Percentiles rank a stretch among this genome's conserved stretches.
phyloP scores from a whole-genome alignment of 2,797 vertebrate genomes.

The Cossypha caffra region DNA sequence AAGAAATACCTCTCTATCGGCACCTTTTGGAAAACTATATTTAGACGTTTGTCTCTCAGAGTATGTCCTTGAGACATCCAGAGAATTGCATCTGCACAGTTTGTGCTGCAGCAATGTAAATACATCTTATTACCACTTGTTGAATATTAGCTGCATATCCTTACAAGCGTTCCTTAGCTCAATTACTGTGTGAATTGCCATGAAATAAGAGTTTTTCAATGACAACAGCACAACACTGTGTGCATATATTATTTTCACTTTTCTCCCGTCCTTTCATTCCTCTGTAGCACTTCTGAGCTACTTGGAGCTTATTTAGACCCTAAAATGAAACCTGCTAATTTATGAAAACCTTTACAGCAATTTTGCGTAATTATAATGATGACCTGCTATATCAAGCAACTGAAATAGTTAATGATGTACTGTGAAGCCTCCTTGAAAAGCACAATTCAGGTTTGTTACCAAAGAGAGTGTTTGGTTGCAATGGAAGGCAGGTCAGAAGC shows the following conservation, averaged over 20 bases:
- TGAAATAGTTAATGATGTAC: neutral
- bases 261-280: neutral
- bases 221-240: neutral
- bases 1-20: neutral
- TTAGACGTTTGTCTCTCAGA: conserved; percentile 14
- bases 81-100: neutral
- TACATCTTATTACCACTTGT: conserved; percentile 3
- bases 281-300: neutral
- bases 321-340: conserved; percentile 37
- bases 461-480: conserved; percentile 15
- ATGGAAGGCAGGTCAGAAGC: neutral
- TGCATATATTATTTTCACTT: neutral
- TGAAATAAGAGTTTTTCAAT: conserved; percentile 31
- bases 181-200: conserved; percentile 43
- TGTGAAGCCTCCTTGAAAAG: conserved; percentile 7
- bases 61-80: neutral
- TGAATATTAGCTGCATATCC: conserved; percentile 4
- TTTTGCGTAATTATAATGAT: conserved; percentile 41
- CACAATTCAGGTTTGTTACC: neutral
- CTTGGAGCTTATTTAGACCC: neutral
- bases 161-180: conserved; percentile 1
- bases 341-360: conserved; percentile 10
- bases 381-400: neutral
- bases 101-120: neutral
- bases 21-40: neutral